Evolutionary conservation across 1,140 invertebrate genomes (phyloP), one percentile per base, ranked within the genome.

Genomic region (Ctenoplectra terminalis): DNA sequence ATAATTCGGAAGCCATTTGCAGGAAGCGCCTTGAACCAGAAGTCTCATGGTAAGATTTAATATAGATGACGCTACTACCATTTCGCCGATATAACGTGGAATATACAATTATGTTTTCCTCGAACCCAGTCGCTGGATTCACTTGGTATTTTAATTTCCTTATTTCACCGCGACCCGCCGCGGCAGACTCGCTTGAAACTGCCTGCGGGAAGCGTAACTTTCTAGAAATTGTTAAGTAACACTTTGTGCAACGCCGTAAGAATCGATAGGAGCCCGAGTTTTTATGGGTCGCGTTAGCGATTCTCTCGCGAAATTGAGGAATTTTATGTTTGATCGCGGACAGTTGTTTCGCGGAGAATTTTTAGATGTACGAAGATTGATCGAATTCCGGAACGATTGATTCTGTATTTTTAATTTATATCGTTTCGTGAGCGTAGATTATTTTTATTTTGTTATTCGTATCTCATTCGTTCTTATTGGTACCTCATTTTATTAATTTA

Each of bases 1-100:
- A 95, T 97, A 37, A 95, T 98, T 56, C 96, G 96, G 90, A 95
- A 96, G 86, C 83, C 90, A 74, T 87, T 81, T 54, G 76, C 80
- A 84, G 80, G 81, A 64, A 90, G 84, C 80, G 85, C 90, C 82
- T 94, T 92, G 86, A 95, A 94, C 80, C 93, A 93, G 56, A 96
- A 96, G 93, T 95, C 94, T 63, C 87, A 87, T 40, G 91, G 92
- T 91, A 89, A 90, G 90, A 88, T 88, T 88, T 87, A 87, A 82
- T 85, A 76, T 84, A 84, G 73, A 84, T 72, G 83, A 78, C 73
- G 56, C 66, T 56, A 67, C 63, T 37, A 66, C 77, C 67, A 58
- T 83, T 76, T 50, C 50, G 48, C 74, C 76, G 69, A 87, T 87
- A 78, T 83, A 87, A 46, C 54, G 40, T 34, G 60, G 60, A 73